Base-by-base conservation (phyloP, 2,113 vertebrate genomes). In the Calidris pugnax region DNA sequence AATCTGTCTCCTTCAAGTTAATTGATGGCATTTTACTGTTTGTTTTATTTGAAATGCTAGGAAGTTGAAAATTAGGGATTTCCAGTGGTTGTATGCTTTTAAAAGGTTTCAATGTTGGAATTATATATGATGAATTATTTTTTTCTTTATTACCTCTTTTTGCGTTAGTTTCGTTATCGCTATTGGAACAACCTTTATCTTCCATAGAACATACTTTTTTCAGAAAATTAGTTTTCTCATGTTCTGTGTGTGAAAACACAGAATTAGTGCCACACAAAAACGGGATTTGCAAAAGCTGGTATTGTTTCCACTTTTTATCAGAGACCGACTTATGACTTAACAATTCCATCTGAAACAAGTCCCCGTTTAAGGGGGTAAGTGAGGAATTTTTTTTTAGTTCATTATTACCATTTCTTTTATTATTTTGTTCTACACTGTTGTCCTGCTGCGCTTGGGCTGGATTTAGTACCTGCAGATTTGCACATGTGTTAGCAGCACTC, bases 61-160 rank as follows among this genome's bases (percentile, higher is more conserved):
- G 37, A 93, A 85, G 35, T 10, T 64, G 75, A 83, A 89, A 97
- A 73, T 19, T 66, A 33, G 89, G 97, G 11, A 97, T 93, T 95
- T 95, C 30, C n/a, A 89, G 68, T 22, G 43, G 45, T 43, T 51
- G 45, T 21, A 96, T 32, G 18, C 10, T 91, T 87, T 35, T 95
- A 60, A 96, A 93, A 69, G 66, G 71, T 53, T 93, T 97, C 66
- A 93, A 20, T 48, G 33, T 48, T 83, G 9, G 77, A 62, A 83
- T 33, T 55, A 33, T 4, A 56, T 14, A 43, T 2, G 69, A 59
- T 18, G 53, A 57, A 33, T 17, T 45, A 0, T 11, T 56, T 78
- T 84, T 90, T 88, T 64, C 76, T 78, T 84, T 71, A 47, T 47
- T 85, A 20, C 50, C 48, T 62, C 27, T 51, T 93, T 85, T 48